Evolutionary conservation across 1,140 invertebrate species (phyloP).

Genomic region (Hesperophylax magnus): DNA sequence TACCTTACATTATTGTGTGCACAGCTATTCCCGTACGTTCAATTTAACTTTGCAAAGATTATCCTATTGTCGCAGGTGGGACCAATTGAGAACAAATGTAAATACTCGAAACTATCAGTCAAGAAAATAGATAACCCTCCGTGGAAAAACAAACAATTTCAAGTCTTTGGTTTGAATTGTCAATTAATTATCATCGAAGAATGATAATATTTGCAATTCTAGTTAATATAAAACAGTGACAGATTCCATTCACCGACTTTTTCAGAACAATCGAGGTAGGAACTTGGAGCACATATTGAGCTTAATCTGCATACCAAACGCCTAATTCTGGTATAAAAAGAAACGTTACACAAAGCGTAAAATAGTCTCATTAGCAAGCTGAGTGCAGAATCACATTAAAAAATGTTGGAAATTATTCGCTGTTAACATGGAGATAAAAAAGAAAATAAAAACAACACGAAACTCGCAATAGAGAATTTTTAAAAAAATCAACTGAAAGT

Average conservation of each 20-base stretch:
- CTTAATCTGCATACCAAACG: constrained; percentile 49
- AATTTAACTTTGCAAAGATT: no score
- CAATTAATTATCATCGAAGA: neutral
- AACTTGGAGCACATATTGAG: neutral
- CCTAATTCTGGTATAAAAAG: constrained; percentile 31
- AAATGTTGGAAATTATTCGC: neutral
- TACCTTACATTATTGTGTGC: no score
- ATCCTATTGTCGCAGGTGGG: no score
- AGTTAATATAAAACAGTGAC: neutral
- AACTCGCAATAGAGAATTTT: neutral
- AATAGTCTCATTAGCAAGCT: constrained; percentile 5
- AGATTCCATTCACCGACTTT: constrained; percentile 28
- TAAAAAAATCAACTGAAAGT: neutral
- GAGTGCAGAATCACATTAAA: neutral
- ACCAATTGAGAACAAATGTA: no score
- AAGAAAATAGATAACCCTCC: no score
- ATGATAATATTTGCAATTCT: no score
- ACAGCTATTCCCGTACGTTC: no score
- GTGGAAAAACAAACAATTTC: no score
- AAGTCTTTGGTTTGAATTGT: neutral
- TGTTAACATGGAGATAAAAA: neutral
- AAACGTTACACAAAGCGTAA: constrained; percentile 4
- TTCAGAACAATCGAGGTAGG: neutral
- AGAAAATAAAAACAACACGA: neutral
- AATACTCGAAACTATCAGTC: no score